phyloP scores from a whole-genome alignment of 1,140 invertebrate species.

The Octopus bimaculoides region DNA sequence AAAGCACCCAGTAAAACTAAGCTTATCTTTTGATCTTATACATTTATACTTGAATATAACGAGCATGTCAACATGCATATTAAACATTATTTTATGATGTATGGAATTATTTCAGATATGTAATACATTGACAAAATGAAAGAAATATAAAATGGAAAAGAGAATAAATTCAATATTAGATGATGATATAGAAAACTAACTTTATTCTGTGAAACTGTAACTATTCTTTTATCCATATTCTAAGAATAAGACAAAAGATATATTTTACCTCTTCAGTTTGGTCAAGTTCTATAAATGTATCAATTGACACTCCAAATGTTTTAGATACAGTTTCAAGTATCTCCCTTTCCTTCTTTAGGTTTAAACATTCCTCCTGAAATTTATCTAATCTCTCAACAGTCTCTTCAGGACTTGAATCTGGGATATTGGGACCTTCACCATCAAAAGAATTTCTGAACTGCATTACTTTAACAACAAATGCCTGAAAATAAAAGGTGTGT shows the following conservation, averaged over 20 bases:
- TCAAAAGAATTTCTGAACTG: slow-evolving; percentile 59
- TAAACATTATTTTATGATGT: too few relatives aligned
- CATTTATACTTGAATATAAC: too few relatives aligned
- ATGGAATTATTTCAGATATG: too few relatives aligned
- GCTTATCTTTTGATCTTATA: too few relatives aligned
- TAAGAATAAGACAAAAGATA: slow-evolving; percentile 1
- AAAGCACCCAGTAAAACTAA: too few relatives aligned
- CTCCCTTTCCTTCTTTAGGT: slow-evolving; percentile 52
- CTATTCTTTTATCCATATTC: background rate
- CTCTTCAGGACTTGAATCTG: slow-evolving; percentile 53
- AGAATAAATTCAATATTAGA: background rate
- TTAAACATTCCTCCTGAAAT: slow-evolving; percentile 51
- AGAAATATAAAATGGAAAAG: background rate
- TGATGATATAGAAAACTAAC: background rate
- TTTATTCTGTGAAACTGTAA: too few relatives aligned
- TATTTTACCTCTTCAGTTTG: slow-evolving; percentile 52
- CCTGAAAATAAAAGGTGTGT: slow-evolving; percentile 31
- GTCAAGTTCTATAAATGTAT: slow-evolving; percentile 56
- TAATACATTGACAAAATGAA: background rate
- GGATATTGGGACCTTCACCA: slow-evolving; percentile 54
- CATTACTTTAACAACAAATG: slow-evolving; percentile 58
- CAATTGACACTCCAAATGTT: slow-evolving; percentile 54
- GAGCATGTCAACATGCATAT: too few relatives aligned
- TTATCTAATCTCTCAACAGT: slow-evolving; percentile 51
- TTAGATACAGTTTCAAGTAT: slow-evolving; percentile 57